phyloP scores from a whole-genome alignment of 2,113 vertebrate species.

The Etheostoma spectabile region DNA sequence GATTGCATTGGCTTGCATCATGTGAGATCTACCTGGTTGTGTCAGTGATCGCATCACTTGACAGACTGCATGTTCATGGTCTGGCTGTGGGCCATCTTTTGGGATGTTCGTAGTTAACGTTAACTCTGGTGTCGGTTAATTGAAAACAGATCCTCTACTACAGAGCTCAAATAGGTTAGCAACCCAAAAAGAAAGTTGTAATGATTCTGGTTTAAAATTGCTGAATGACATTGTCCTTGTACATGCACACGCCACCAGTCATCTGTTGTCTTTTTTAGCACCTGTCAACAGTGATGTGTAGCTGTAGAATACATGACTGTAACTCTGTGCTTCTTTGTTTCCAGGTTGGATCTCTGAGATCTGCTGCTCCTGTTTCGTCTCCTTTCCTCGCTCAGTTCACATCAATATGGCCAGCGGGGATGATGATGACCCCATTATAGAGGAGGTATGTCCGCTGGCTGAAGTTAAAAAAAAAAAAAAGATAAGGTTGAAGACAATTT shows the following conservation, averaged over 20 bases:
- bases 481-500: neutral
- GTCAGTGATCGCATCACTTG: slow-evolving; percentile 28
- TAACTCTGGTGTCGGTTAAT: neutral
- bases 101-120: neutral
- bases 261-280: neutral
- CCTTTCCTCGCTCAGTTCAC: slow-evolving; percentile 32
- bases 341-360: slow-evolving; percentile 65
- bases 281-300: neutral
- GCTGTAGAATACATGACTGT: neutral
- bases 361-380: slow-evolving; percentile 49
- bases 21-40: slow-evolving; percentile 41
- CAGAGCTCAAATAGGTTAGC: neutral
- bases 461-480: neutral
- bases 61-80: slow-evolving; percentile 19
- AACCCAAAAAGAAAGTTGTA: neutral
- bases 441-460: slow-evolving; percentile 87
- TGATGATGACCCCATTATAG: slow-evolving; percentile 97
- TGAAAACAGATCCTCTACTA: neutral
- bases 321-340: slow-evolving; percentile 16
- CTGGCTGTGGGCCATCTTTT: neutral
- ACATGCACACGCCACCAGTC: neutral
- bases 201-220: neutral
- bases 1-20: slow-evolving; percentile 65
- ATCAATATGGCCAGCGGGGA: slow-evolving; percentile 97
- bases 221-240: neutral